Percentiles rank a stretch among this genome's conserved stretches.
These are phyloP conservation scores for Gallinago media DNA, from an alignment of 2,113 vertebrate species.

Conservation along the genomic window DNA sequence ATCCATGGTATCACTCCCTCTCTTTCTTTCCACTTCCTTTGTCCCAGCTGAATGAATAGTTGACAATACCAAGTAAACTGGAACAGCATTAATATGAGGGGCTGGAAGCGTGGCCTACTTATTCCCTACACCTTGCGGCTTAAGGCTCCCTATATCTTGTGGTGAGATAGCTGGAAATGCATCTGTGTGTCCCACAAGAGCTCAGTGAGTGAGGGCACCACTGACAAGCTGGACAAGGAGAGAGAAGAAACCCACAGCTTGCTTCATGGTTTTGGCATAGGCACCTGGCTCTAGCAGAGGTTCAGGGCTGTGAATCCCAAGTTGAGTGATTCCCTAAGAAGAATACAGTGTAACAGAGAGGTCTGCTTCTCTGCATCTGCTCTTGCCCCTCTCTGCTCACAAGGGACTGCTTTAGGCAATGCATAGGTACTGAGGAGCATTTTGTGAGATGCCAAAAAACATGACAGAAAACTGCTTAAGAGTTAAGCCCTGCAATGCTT, in stretches of 20 bases:
- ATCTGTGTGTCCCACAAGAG: fast-evolving
- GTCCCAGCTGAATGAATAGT: neutral
- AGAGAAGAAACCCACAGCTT: neutral
- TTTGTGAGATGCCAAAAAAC: neutral
- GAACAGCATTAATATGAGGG: neutral
- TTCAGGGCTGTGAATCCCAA: neutral
- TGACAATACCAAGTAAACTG: neutral
- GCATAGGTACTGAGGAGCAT: neutral
- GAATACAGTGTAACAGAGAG: neutral
- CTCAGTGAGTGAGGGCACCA: fast-evolving
- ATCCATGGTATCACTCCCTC: neutral
- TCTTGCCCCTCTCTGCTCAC: neutral
- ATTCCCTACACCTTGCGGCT: neutral
- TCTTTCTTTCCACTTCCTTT: neutral
- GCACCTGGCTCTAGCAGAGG: neutral
- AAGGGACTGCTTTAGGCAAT: neutral
- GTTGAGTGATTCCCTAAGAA: neutral
- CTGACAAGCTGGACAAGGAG: neutral
- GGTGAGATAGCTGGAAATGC: neutral
- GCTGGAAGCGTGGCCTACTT: neutral
- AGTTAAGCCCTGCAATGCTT: neutral
- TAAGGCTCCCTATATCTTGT: neutral
- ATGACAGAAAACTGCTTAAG: neutral
- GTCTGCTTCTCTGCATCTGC: neutral
- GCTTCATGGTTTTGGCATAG: neutral